phyloP scores from a whole-genome alignment of 2,797 vertebrate genomes.

The Ctenopoma multispine region DNA sequence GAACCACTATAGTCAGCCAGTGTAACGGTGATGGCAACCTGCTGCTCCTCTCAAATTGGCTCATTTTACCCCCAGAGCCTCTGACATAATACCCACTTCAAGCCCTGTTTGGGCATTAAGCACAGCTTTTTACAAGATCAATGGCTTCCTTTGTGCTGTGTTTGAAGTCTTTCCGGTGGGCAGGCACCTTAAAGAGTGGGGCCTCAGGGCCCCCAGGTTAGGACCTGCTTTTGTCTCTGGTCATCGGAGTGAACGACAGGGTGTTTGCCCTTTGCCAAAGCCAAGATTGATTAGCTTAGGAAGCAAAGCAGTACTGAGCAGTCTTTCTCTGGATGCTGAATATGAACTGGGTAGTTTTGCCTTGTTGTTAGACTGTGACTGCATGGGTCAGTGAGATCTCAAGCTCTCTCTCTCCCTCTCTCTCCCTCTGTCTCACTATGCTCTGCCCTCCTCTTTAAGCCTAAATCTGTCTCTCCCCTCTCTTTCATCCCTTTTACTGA shows the following conservation, averaged over 20 bases:
- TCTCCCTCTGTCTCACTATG: constrained; percentile 43
- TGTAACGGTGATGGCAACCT: constrained; percentile 71
- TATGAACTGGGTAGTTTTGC: constrained; percentile 62
- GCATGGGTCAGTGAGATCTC: constrained; percentile 63
- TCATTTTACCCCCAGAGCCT: constrained; percentile 76
- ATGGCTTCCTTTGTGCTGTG: constrained; percentile 78
- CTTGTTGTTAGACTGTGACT: constrained; percentile 51
- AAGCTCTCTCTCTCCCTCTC: constrained; percentile 29
- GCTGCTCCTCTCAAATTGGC: constrained; percentile 80
- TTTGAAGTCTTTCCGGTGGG: constrained; percentile 76
- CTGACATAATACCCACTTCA: constrained; percentile 80
- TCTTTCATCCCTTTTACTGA: constrained; percentile 42
- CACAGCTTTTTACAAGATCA: constrained; percentile 71
- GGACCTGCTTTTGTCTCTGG: constrained; percentile 72
- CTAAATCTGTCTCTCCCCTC: constrained; percentile 48
- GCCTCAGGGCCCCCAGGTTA: constrained; percentile 66
- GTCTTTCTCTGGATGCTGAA: constrained; percentile 40
- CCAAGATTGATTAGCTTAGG: constrained; percentile 76
- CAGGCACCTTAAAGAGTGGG: constrained; percentile 64
- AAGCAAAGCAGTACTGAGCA: constrained; percentile 53
- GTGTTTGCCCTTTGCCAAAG: constrained; percentile 69
- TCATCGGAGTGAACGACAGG: constrained; percentile 69
- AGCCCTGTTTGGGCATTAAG: constrained; percentile 74
- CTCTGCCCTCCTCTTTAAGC: constrained; percentile 47
- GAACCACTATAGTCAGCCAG: constrained; percentile 64